Percentiles rank a stretch among this genome's conserved stretches.
These are phyloP conservation scores for Drosophila pseudoobscura DNA, from an alignment of 1,140 invertebrate species.

Conservation along the genomic window DNA sequence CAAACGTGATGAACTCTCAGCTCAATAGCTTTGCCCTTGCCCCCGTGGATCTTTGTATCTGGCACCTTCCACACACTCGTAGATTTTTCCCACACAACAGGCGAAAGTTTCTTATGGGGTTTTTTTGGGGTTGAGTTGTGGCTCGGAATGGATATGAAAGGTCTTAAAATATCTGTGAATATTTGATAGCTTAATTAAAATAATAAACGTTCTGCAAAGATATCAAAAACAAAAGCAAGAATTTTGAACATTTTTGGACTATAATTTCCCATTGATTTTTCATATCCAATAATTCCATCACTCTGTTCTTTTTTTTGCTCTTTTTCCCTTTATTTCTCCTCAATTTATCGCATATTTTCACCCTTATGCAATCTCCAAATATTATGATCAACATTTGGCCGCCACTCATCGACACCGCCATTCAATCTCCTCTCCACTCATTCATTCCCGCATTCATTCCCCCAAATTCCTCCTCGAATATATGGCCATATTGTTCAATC, in stretches of 20 bases:
- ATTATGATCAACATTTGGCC: neutral
- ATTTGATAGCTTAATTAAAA: no score
- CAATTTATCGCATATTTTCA: neutral
- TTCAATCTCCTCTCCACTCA: neutral
- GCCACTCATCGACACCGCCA: constrained; percentile 9
- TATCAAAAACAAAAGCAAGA: no score
- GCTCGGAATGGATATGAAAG: no score
- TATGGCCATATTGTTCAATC: constrained; percentile 54
- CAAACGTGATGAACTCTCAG: constrained; percentile 60
- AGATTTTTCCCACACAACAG: neutral
- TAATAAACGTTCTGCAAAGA: no score
- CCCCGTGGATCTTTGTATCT: constrained; percentile 35
- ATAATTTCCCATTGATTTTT: no score
- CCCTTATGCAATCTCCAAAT: neutral
- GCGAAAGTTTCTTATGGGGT: constrained; percentile 55
- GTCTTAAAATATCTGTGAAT: no score
- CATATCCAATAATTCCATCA: no score
- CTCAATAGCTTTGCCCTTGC: constrained; percentile 61
- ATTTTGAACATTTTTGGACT: no score
- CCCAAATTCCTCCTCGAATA: neutral
- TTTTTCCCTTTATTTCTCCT: neutral
- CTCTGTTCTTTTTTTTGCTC: neutral
- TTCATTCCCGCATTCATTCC: constrained; percentile 2
- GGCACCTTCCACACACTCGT: constrained; percentile 2
- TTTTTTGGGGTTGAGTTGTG: no score